These are phyloP conservation scores for Leguminivora glycinivorella DNA, from an alignment of 1,140 invertebrate genomes.

Conservation along the genomic window DNA sequence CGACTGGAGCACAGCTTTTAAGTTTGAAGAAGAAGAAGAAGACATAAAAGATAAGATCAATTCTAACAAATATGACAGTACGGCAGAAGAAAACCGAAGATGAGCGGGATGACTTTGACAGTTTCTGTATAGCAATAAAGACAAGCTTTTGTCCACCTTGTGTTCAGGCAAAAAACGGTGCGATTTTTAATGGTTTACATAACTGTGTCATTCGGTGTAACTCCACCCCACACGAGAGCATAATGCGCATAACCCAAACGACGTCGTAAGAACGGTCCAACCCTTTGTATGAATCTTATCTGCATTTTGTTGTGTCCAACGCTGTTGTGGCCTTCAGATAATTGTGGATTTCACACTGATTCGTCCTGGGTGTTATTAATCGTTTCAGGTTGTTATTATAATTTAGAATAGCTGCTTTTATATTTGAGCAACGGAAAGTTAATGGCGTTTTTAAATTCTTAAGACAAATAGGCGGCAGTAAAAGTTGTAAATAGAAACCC, in stretches of 20 bases:
- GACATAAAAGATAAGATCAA: no score
- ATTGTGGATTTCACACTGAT: conserved; percentile 29
- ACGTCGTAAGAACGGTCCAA: conserved; percentile 28
- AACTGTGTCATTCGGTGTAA: conserved; percentile 23
- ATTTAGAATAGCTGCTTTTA: neutral
- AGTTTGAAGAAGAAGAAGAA: no score
- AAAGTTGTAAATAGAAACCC: no score
- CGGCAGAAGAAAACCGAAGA: no score
- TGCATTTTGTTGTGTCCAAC: conserved; percentile 30
- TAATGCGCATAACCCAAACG: conserved; percentile 31
- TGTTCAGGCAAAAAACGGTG: no score
- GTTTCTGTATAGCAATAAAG: no score
- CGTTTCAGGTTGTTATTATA: conserved; percentile 20
- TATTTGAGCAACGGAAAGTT: neutral
- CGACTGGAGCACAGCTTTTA: no score
- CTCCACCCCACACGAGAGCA: neutral
- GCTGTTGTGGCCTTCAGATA: conserved; percentile 28
- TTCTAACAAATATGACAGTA: no score
- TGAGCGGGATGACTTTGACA: no score
- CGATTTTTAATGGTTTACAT: neutral
- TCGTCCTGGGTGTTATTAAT: conserved; percentile 26
- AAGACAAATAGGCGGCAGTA: no score
- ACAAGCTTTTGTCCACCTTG: no score
- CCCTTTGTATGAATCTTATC: conserved; percentile 38
- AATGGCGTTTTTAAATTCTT: neutral